These are phyloP conservation scores for Lasiurus cinereus DNA, from an alignment of 2,113 vertebrate genomes.

Conservation along the genomic window DNA sequence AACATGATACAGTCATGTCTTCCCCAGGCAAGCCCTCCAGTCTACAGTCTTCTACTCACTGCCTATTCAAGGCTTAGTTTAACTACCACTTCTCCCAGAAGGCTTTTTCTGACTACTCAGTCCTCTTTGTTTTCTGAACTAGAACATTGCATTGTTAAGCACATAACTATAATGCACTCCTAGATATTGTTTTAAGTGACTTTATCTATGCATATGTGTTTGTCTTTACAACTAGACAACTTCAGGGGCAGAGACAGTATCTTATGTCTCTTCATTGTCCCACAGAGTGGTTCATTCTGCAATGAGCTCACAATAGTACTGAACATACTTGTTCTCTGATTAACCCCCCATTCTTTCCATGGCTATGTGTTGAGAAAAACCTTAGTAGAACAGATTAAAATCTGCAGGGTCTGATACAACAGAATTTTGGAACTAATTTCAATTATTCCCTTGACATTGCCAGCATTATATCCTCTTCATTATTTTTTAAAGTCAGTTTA, in stretches of 20 bases:
- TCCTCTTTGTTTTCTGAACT: slow-evolving; percentile 13
- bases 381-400: slow-evolving; percentile 64
- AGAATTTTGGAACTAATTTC: slow-evolving; percentile 58
- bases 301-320: not conserved
- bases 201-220: not conserved
- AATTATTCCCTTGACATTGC: slow-evolving; percentile 66
- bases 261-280: not conserved
- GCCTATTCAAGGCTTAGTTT: not conserved
- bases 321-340: slow-evolving; percentile 26
- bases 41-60: not conserved
- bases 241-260: not conserved
- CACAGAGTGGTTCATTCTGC: not conserved
- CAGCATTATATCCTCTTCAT: slow-evolving; percentile 73
- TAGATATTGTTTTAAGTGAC: not conserved
- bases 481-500: slow-evolving; percentile 76
- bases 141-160: not conserved
- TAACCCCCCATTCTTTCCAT: slow-evolving; percentile 6
- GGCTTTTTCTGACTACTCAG: not conserved
- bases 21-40: not conserved
- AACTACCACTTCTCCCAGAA: not conserved
- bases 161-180: not conserved
- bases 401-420: slow-evolving; percentile 46
- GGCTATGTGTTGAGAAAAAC: slow-evolving; percentile 24
- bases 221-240: slow-evolving; percentile 42
- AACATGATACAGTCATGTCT: too few species aligned